phyloP scores from a whole-genome alignment of 2,113 vertebrate species.

The Zosterops borbonicus region DNA sequence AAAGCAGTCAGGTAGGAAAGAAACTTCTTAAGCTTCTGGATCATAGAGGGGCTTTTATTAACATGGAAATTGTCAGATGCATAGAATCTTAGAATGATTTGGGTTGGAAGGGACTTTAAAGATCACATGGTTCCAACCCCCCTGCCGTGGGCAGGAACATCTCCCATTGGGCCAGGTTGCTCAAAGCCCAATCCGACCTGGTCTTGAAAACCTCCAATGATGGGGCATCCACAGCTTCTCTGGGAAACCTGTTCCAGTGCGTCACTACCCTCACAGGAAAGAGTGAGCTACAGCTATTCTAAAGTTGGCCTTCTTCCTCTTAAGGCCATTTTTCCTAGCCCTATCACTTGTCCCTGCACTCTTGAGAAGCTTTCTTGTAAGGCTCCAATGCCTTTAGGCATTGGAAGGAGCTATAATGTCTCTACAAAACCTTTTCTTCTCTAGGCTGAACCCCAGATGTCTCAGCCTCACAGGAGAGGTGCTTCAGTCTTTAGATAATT shows the following conservation, averaged over 20 bases:
- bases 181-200: not conserved
- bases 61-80: not conserved
- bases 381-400: not conserved
- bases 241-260: not conserved
- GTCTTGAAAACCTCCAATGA: not conserved
- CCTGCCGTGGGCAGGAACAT: not conserved
- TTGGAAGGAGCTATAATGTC: not conserved
- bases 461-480: not conserved
- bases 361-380: not conserved
- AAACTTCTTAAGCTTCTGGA: not conserved
- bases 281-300: not conserved
- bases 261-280: not conserved
- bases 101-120: not conserved
- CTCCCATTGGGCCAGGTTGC: not conserved
- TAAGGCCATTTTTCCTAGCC: not conserved
- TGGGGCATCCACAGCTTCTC: not conserved
- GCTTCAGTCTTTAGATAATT: not conserved
- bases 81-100: not conserved
- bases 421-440: not conserved
- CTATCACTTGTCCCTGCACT: not conserved
- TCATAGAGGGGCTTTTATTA: not conserved
- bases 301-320: not conserved
- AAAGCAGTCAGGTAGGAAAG: not conserved
- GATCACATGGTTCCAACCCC: rapidly evolving
- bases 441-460: not conserved